Base-by-base conservation (phyloP, 2,888 invertebrate species). In the Lacanobia oleracea region DNA sequence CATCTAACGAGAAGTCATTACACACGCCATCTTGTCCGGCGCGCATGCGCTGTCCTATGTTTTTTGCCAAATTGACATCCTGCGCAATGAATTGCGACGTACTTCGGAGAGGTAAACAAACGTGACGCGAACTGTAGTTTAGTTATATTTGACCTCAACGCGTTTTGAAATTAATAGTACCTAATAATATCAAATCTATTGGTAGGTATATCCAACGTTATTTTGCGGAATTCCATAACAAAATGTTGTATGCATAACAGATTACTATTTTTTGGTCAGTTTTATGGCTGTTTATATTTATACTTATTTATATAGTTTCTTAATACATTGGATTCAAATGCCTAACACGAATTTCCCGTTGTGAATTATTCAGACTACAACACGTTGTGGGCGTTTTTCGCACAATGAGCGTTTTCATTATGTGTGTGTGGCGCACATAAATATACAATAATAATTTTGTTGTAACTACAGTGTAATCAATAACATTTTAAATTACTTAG, bases 401-500 rank as follows among this genome's bases (percentile, higher is more conserved):
- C 16, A 53, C 9, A 18, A 53, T 21, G 8, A 27, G 21, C 21
- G 21, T 45, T 45, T 65, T 67, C 12, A 10, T 45, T 74, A 18
- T 5, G n/a, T 57, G 54, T 50, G 18, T 27, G 18, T 45, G 23
- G 18, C 21, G 53, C 50, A 57, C 56, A 40, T 10, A 16, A 61
- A 53, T 37, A 33, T 21, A 23, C 37, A 48, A 45, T 21, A 27
- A 51, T 33, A 63, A 43, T n/a, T 51, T 45, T 12, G 10, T 75
- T 66, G 50, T 50, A 75, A 62, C 53, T 59, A 45, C 48, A 21
- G 18, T 67, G 27, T 59, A 77, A 51, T 43, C 27, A 60, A 53
- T 61, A 50, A 2, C 6, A 69, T 77, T 61, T 61, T 50, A 37
- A 77, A 68, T 61, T 61, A 61, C 48, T 56, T 75, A 77, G 10